These are phyloP conservation scores for Philaethria dido DNA, from an alignment of 2,888 invertebrate species.

Conservation along the genomic window DNA sequence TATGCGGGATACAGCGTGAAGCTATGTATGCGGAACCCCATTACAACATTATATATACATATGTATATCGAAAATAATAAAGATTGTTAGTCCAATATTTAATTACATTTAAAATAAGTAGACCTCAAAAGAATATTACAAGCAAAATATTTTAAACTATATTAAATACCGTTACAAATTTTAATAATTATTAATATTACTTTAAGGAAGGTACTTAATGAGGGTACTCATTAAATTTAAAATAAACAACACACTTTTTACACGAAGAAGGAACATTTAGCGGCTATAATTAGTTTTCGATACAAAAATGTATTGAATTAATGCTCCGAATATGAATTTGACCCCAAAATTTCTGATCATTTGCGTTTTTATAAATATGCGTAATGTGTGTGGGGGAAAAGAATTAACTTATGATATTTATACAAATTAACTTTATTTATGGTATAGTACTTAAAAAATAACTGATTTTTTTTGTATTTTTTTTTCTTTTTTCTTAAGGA, in stretches of 20 bases:
- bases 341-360: not conserved
- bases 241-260: not conserved
- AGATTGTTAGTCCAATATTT: not conserved
- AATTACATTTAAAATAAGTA: not conserved
- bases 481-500: no score
- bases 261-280: not conserved
- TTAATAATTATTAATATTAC: not conserved
- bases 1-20: no score
- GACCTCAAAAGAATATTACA: no score
- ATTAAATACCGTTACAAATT: constrained; percentile 12
- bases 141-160: not conserved
- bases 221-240: not conserved
- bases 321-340: not conserved
- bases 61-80: not conserved
- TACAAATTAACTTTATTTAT: no score
- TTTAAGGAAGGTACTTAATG: not conserved
- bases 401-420: no score
- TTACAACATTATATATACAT: not conserved
- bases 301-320: not conserved
- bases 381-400: not conserved
- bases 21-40: no score
- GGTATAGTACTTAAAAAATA: no score
- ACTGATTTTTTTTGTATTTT: no score
- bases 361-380: not conserved
- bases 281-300: constrained; percentile 10